Percentiles rank a stretch among this genome's conserved stretches.
phyloP scores from a whole-genome alignment of 2,888 invertebrate genomes.

The Mythimna albipuncta region DNA sequence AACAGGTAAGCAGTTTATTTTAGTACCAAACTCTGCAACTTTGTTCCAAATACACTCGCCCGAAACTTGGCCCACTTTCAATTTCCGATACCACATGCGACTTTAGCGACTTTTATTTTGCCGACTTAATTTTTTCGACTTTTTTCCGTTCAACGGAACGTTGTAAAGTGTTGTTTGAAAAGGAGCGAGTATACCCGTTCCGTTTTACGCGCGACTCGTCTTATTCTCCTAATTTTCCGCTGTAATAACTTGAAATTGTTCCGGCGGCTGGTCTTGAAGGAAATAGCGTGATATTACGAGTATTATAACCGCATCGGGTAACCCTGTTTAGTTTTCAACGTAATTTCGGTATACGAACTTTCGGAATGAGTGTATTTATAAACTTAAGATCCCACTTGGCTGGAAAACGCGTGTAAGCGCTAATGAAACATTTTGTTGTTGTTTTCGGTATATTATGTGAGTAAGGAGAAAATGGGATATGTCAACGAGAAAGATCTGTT shows the following conservation, averaged over 20 bases:
- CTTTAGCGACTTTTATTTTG: constrained; percentile 36
- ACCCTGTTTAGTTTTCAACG: constrained; percentile 57
- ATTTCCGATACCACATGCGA: constrained; percentile 45
- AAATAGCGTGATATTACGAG: constrained; percentile 65
- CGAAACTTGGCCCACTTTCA: constrained; percentile 41
- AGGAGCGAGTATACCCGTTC: constrained; percentile 59
- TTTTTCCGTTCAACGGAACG: constrained; percentile 18
- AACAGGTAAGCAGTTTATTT: constrained; percentile 52
- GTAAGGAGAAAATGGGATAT: too few species aligned
- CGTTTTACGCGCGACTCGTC: constrained; percentile 67
- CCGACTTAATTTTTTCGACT: constrained; percentile 27
- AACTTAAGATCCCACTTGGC: not conserved
- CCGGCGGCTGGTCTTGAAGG: constrained; percentile 57
- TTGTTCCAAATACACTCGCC: constrained; percentile 41
- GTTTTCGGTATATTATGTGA: not conserved
- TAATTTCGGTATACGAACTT: constrained; percentile 42
- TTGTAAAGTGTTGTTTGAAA: constrained; percentile 60
- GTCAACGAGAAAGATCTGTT: too few species aligned
- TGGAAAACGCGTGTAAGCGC: not conserved
- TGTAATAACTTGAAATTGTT: constrained; percentile 72
- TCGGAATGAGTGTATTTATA: constrained; percentile 6
- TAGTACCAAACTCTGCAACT: constrained; percentile 51
- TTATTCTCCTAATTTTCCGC: constrained; percentile 72
- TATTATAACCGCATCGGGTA: constrained; percentile 63
- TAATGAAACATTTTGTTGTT: not conserved